These are phyloP conservation scores for Ctenicera cuprea DNA, from an alignment of 2,888 invertebrate genomes.

Conservation along the genomic window DNA sequence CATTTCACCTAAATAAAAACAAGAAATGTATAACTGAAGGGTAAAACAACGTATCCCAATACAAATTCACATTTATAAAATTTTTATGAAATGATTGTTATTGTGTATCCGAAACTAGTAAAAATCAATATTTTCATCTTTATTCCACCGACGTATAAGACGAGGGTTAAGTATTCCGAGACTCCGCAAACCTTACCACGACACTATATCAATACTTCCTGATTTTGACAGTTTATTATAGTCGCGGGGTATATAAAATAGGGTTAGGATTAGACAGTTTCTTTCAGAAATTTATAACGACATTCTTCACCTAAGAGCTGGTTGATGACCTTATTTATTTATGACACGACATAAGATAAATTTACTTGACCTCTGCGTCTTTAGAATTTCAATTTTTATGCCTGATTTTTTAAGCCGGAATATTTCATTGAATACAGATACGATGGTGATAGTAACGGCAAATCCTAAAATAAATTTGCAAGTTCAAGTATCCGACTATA, in stretches of 20 bases:
- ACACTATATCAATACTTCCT: constrained; percentile 53
- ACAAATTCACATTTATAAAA: not conserved
- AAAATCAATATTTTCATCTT: constrained; percentile 50
- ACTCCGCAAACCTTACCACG: constrained; percentile 39
- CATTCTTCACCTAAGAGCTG: constrained; percentile 45
- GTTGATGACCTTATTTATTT: constrained; percentile 44
- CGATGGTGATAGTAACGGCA: too few relatives aligned
- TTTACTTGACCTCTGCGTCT: constrained; percentile 1
- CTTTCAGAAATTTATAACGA: constrained; percentile 51
- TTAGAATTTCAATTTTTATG: too few relatives aligned
- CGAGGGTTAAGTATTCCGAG: constrained; percentile 51
- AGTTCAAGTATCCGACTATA: not conserved
- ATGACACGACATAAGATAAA: constrained; percentile 26
- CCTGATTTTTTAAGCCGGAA: too few relatives aligned
- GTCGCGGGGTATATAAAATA: constrained; percentile 49
- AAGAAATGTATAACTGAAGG: too few relatives aligned
- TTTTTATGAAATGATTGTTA: constrained; percentile 13
- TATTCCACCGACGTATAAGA: constrained; percentile 49
- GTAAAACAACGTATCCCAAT: too few relatives aligned
- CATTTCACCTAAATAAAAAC: too few relatives aligned
- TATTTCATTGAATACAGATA: too few relatives aligned
- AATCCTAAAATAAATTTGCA: too few relatives aligned
- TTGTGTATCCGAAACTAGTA: constrained; percentile 28
- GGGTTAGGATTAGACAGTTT: constrained; percentile 49
- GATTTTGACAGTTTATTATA: constrained; percentile 54